Evolutionary conservation across 2,888 invertebrate genomes (phyloP).

Genomic region (Pilophorus perplexus): DNA sequence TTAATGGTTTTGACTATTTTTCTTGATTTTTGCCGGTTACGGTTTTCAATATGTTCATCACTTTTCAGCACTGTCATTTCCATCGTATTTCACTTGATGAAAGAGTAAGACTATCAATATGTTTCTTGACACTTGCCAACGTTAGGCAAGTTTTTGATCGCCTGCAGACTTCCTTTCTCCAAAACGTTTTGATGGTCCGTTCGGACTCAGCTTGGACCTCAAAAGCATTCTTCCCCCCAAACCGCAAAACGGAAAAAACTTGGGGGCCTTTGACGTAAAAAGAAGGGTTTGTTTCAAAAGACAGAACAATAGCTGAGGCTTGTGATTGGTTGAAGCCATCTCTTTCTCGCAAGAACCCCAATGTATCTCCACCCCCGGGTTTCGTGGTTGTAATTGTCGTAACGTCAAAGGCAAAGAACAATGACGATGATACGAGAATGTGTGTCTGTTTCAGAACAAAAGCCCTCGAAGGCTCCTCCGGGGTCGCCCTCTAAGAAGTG

Average conservation of each 20-base stretch:
- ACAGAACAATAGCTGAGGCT: slow-evolving; percentile 19
- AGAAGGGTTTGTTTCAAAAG: slow-evolving; percentile 27
- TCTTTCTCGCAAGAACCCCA: slow-evolving; percentile 7
- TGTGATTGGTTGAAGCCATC: slow-evolving; percentile 34
- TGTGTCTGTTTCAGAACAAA: slow-evolving; percentile 28
- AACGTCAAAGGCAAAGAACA: slow-evolving; percentile 42
- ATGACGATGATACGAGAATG: slow-evolving; percentile 41
- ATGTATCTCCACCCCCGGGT: slow-evolving; percentile 12
- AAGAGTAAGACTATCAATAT: too few species aligned
- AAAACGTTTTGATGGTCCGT: too few species aligned
- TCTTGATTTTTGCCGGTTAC: too few species aligned
- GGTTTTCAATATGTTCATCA: too few species aligned
- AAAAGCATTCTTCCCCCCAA: slow-evolving; percentile 1
- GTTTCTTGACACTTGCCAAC: too few species aligned
- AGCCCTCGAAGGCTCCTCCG: slow-evolving; percentile 2
- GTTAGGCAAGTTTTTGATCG: too few species aligned
- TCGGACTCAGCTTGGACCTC: slow-evolving; percentile 19
- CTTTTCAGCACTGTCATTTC: too few species aligned
- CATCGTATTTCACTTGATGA: too few species aligned
- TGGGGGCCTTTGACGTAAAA: slow-evolving; percentile 20
- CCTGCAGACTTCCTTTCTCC: too few species aligned
- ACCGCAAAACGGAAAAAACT: slow-evolving; percentile 16
- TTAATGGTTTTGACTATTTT: slow-evolving; percentile 7
- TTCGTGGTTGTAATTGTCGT: slow-evolving; percentile 39
- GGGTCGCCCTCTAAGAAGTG: slow-evolving; percentile 20